phyloP scores from a whole-genome alignment of 2,888 invertebrate species.

The Drosophila recens region DNA sequence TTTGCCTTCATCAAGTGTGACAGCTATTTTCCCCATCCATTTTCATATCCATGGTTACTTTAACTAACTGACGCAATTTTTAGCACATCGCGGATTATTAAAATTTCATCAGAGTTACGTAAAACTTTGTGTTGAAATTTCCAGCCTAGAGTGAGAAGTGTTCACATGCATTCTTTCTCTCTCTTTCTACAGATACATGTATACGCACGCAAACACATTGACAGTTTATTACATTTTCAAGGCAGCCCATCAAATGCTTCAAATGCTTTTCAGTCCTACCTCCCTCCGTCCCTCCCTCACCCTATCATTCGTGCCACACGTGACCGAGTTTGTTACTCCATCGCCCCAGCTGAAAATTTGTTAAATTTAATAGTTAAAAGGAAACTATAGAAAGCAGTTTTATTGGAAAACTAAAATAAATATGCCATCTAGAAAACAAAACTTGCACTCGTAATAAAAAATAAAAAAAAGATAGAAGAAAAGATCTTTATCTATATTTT shows the following conservation, averaged over 20 bases:
- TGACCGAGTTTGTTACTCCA: conserved; percentile 32
- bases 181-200: conserved; percentile 14
- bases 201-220: conserved; percentile 32
- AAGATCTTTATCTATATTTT: too few species aligned
- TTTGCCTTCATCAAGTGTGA: conserved; percentile 13
- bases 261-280: conserved; percentile 45
- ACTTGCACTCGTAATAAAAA: too few species aligned
- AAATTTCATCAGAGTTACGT: conserved; percentile 76
- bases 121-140: conserved; percentile 60
- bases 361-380: neutral
- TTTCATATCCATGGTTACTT: conserved; percentile 1
- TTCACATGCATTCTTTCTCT: conserved; percentile 19
- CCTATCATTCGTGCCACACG: conserved; percentile 28
- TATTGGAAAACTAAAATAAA: neutral
- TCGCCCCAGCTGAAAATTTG: conserved; percentile 21
- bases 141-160: conserved; percentile 61
- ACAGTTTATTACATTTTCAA: conserved; percentile 75
- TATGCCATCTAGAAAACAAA: neutral
- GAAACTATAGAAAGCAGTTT: neutral
- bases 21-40: neutral
- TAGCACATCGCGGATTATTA: conserved; percentile 36
- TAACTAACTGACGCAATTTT: conserved; percentile 41
- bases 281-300: neutral
- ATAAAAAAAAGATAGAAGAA: too few species aligned
- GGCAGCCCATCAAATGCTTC: conserved; percentile 68